Evolutionary conservation across 2,888 invertebrate genomes (phyloP).

Genomic region (Cryptocephalus moraei): DNA sequence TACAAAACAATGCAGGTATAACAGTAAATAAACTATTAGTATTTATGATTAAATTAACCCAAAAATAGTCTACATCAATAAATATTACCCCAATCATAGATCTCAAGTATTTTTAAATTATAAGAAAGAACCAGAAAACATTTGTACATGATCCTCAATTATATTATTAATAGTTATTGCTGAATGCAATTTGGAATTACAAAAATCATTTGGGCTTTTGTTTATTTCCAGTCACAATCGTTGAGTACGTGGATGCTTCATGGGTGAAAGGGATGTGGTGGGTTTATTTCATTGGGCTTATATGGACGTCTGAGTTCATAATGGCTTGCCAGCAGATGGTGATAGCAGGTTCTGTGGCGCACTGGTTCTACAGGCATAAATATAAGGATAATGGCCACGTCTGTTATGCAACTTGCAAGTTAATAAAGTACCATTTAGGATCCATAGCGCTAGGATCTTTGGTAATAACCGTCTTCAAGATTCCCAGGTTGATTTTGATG

Average conservation of each 20-base stretch:
- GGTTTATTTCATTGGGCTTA: slow-evolving; percentile 79
- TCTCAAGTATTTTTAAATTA: too few species aligned
- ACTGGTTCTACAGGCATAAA: slow-evolving; percentile 84
- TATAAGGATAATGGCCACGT: slow-evolving; percentile 58
- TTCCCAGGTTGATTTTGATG: slow-evolving; percentile 79
- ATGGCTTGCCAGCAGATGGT: slow-evolving; percentile 92
- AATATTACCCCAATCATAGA: too few species aligned
- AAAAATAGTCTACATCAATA: too few species aligned
- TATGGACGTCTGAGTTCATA: slow-evolving; percentile 92
- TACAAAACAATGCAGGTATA: too few species aligned
- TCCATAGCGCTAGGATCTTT: slow-evolving; percentile 92
- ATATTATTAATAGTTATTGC: too few species aligned
- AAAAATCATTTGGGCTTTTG: background rate
- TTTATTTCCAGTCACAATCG: slow-evolving; percentile 45
- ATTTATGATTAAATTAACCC: too few species aligned
- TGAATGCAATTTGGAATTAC: too few species aligned
- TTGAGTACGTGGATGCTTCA: slow-evolving; percentile 65
- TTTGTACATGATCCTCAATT: too few species aligned
- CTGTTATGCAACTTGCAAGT: slow-evolving; percentile 59
- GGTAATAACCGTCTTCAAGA: slow-evolving; percentile 84
- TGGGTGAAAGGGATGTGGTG: slow-evolving; percentile 92
- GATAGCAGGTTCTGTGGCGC: slow-evolving; percentile 84
- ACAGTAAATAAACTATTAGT: too few species aligned
- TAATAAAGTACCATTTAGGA: slow-evolving; percentile 84
- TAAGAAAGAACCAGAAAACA: too few species aligned